A percentile compares a stretch with the other conserved stretches of the same genome.
These are phyloP conservation scores for Tanytarsus gracilentus DNA, from an alignment of 2,888 invertebrate genomes.

Conservation along the genomic window DNA sequence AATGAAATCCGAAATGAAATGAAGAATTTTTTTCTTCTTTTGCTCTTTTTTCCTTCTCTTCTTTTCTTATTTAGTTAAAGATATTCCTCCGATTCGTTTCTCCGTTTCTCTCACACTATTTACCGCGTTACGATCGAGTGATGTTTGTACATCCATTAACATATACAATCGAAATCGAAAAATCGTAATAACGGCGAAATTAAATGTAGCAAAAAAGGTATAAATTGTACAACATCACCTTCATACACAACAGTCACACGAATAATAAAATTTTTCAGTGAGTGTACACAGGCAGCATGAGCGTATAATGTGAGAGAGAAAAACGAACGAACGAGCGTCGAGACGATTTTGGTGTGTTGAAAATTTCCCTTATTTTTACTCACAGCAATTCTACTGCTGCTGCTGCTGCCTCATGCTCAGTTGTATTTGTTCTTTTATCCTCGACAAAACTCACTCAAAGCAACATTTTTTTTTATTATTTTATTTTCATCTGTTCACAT, in stretches of 20 bases:
- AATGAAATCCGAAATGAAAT: constrained; percentile 26
- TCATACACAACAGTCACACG: constrained; percentile 29
- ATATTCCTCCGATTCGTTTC: constrained; percentile 22
- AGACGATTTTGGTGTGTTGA: too few relatives aligned
- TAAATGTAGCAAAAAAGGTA: constrained; percentile 21
- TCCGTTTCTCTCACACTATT: constrained; percentile 1
- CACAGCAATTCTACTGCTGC: too few relatives aligned
- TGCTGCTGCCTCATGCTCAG: neutral
- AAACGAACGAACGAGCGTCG: too few relatives aligned
- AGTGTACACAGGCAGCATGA: neutral
- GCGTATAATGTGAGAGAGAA: neutral
- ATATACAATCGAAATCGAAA: constrained; percentile 26
- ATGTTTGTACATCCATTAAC: constrained; percentile 26
- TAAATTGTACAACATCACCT: constrained; percentile 29
- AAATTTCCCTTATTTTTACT: too few relatives aligned
- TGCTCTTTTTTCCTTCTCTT: too few relatives aligned
- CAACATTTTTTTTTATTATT: constrained; percentile 19
- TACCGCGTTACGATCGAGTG: constrained; percentile 4
- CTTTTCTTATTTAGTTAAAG: constrained; percentile 30
- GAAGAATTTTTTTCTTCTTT: constrained; percentile 17
- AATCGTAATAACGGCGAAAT: neutral
- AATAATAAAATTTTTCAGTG: constrained; percentile 26
- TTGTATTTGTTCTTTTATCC: constrained; percentile 21
- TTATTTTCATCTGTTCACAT: constrained; percentile 22
- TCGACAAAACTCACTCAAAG: neutral